Evolutionary conservation across 1,140 invertebrate genomes (phyloP).

Genomic region (Antheraea pernyi): DNA sequence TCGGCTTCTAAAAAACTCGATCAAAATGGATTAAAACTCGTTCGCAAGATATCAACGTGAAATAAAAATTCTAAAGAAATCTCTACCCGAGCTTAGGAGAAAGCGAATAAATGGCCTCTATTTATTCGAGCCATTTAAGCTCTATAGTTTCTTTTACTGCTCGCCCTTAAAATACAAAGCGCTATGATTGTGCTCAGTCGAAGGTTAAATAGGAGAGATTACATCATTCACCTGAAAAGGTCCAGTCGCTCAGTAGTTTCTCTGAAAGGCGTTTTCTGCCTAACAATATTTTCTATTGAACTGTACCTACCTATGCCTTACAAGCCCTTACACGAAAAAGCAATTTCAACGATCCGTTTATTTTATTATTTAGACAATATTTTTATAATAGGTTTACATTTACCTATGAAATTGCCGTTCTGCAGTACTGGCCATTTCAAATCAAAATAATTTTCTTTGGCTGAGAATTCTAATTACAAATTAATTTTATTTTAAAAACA

Average conservation of each 20-base stretch:
- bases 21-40: constrained; percentile 23
- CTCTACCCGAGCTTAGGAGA: neutral
- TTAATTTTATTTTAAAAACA: no score
- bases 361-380: constrained; percentile 4
- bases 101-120: neutral
- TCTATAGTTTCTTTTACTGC: constrained; percentile 4
- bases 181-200: constrained; percentile 2
- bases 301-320: neutral
- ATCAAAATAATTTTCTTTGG: no score
- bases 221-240: constrained; percentile 51
- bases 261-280: neutral
- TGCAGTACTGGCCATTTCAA: no score
- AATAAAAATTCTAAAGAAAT: constrained; percentile 18
- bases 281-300: constrained; percentile 5
- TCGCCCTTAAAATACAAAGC: constrained; percentile 12
- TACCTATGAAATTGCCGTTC: no score
- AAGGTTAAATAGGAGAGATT: constrained; percentile 38
- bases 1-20: constrained; percentile 18
- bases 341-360: constrained; percentile 12
- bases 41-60: constrained; percentile 18
- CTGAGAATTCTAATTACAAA: no score
- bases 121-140: constrained; percentile 3
- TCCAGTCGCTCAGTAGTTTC: constrained; percentile 15
- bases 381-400: no score
- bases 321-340: constrained; percentile 14